Conservation (phyloP, 2,888 invertebrate species). For the Coenonympha arcania region DNA sequence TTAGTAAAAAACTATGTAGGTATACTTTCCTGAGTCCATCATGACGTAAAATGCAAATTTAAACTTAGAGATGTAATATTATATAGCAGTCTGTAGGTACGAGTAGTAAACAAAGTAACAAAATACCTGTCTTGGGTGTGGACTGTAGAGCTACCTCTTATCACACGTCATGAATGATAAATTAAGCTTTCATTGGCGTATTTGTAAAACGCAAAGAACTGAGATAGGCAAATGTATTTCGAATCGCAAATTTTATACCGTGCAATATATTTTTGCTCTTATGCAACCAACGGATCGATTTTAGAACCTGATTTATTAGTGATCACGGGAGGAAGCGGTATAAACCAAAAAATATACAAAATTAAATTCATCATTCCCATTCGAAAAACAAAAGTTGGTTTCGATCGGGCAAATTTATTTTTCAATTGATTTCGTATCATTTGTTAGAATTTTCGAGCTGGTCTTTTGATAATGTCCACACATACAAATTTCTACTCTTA, state of each 20-base stretch:
- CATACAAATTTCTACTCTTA: too few relatives aligned
- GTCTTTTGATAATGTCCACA: too few relatives aligned
- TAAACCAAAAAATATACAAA: background rate
- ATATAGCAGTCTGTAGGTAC: too few relatives aligned
- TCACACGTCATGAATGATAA: slow-evolving; percentile 18
- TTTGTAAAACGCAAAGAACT: slow-evolving; percentile 21
- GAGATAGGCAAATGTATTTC: slow-evolving; percentile 20
- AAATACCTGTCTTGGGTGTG: slow-evolving; percentile 15
- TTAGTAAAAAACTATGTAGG: too few relatives aligned
- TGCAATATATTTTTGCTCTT: slow-evolving; percentile 19
- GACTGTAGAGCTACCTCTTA: slow-evolving; percentile 13
- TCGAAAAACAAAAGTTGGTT: too few relatives aligned
- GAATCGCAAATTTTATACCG: slow-evolving; percentile 9
- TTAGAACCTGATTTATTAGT: slow-evolving; percentile 15
- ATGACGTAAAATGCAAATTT: too few relatives aligned
- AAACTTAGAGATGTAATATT: too few relatives aligned
- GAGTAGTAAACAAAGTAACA: slow-evolving; percentile 5
- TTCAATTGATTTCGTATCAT: too few relatives aligned
- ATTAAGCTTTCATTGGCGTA: slow-evolving; percentile 18
- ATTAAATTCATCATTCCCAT: too few relatives aligned
- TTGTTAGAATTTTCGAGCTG: too few relatives aligned
- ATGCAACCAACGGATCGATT: slow-evolving; percentile 16
- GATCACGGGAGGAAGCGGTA: background rate
- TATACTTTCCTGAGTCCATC: too few relatives aligned
- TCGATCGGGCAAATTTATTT: too few relatives aligned